Percentiles rank a stretch among this genome's conserved stretches.
phyloP scores from a whole-genome alignment of 2,888 invertebrate genomes.

The Eupithecia inturbata region DNA sequence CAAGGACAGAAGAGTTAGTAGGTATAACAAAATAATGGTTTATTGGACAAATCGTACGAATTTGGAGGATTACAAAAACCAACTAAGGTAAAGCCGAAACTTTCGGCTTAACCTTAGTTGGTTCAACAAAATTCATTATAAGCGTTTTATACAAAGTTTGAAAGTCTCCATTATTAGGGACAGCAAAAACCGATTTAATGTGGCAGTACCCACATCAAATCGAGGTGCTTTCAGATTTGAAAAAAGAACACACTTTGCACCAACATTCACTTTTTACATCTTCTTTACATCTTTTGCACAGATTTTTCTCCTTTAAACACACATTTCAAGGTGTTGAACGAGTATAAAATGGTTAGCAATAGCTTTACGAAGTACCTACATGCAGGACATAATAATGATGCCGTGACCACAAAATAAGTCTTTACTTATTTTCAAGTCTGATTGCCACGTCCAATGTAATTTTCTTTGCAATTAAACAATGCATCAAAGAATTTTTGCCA shows the following conservation, averaged over 20 bases:
- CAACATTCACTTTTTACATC: no score
- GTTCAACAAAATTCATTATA: slow-evolving; percentile 39
- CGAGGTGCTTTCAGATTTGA: slow-evolving; percentile 20
- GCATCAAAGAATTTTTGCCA: neutral
- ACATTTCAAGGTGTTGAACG: neutral
- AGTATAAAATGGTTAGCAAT: neutral
- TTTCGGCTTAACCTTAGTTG: no score
- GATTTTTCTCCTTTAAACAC: neutral
- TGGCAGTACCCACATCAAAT: no score
- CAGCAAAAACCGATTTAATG: slow-evolving; percentile 45
- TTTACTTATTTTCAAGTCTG: no score
- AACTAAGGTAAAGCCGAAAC: slow-evolving; percentile 19
- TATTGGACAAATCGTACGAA: neutral
- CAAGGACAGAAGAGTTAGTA: no score
- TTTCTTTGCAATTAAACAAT: neutral
- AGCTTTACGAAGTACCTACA: no score
- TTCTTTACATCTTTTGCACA: neutral
- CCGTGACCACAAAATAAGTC: neutral
- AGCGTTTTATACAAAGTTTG: slow-evolving; percentile 32
- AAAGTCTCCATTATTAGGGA: slow-evolving; percentile 38
- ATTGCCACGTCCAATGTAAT: neutral
- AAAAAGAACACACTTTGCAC: no score
- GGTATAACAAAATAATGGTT: no score
- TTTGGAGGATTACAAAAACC: slow-evolving; percentile 13
- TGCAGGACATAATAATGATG: no score